These are phyloP conservation scores for Acanthococcus lagerstroemiae DNA, from an alignment of 2,888 invertebrate species.

Conservation along the genomic window DNA sequence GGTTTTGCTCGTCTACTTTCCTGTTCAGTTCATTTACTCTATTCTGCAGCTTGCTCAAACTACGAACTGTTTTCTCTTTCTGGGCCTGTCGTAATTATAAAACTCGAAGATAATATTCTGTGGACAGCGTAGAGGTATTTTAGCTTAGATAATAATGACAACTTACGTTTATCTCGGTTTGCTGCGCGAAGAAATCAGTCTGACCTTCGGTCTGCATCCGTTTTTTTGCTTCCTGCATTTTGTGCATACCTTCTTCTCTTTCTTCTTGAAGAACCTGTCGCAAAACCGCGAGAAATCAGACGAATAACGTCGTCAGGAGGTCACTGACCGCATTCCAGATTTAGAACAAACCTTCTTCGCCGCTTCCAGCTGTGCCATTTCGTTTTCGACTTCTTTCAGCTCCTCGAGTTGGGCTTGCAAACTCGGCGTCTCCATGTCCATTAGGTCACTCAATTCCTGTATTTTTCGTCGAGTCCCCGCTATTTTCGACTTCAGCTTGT, in stretches of 20 bases:
- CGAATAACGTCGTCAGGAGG: no score
- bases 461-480: slow-evolving; percentile 30
- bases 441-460: slow-evolving; percentile 13
- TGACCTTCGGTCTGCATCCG: neutral
- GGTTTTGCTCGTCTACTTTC: neutral
- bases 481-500: slow-evolving; percentile 34
- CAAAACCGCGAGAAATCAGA: no score
- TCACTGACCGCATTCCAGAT: neutral
- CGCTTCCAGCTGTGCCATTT: neutral
- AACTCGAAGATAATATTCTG: neutral
- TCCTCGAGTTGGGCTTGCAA: slow-evolving; percentile 13
- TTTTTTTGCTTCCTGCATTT: neutral
- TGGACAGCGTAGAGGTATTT: no score
- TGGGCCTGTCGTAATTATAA: neutral
- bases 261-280: neutral
- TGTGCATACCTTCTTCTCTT: neutral
- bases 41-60: neutral
- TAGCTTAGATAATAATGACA: neutral
- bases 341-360: neutral
- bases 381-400: slow-evolving; percentile 3
- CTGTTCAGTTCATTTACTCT: neutral
- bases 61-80: neutral
- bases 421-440: slow-evolving; percentile 7
- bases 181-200: neutral
- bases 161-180: neutral